phyloP scores from a whole-genome alignment of 2,113 vertebrate genomes.

The Theristicus caerulescens region DNA sequence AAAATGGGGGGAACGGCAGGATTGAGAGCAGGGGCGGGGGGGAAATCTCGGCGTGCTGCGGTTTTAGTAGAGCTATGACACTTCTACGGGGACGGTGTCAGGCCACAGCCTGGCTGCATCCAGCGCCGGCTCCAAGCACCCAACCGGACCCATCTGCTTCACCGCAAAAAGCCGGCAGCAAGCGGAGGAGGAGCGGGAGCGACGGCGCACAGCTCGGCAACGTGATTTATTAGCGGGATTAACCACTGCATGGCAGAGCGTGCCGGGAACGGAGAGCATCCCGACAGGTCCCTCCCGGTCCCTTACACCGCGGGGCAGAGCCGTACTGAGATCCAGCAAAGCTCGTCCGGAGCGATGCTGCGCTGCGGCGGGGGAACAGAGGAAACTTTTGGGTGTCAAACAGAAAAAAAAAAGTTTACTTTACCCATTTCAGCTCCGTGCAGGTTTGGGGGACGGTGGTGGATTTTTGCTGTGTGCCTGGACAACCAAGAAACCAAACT shows the following conservation, averaged over 20 bases:
- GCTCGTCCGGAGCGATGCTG: fast-evolving
- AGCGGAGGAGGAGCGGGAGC: neutral
- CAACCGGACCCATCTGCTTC: neutral
- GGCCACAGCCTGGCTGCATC: neutral
- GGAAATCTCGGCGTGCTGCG: neutral
- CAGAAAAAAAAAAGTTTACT: neutral
- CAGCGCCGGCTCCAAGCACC: fast-evolving
- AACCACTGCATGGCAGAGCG: fast-evolving
- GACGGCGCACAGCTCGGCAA: neutral
- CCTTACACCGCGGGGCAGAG: neutral
- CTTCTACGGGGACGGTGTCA: neutral
- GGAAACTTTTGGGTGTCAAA: neutral
- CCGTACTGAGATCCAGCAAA: fast-evolving
- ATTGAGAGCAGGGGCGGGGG: fast-evolving
- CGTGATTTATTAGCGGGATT: neutral
- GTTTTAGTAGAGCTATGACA: neutral
- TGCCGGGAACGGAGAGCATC: neutral
- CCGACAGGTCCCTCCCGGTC: neutral
- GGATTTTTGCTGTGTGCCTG: neutral
- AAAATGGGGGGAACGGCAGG: neutral
- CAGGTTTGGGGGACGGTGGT: neutral
- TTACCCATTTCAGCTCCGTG: neutral
- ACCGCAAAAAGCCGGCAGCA: neutral
- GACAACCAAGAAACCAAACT: neutral
- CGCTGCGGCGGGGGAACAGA: neutral